A percentile compares a stretch with the other conserved stretches of the same genome.
phyloP scores from a whole-genome alignment of 2,888 invertebrate species.

The Leucania comma region DNA sequence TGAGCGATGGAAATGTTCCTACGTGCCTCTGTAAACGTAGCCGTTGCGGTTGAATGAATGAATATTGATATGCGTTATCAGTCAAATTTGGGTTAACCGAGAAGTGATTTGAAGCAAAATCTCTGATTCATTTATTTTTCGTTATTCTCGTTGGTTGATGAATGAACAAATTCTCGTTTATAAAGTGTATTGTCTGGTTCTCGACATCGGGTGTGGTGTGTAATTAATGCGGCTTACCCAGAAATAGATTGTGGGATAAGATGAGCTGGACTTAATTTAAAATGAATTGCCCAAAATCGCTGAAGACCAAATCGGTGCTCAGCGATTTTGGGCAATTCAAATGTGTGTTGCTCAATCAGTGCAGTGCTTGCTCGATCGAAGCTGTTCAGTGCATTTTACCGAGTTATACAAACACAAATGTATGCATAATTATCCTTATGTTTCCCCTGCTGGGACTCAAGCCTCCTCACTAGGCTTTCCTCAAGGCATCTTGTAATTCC shows the following conservation, averaged over 20 bases:
- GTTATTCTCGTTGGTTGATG: background rate
- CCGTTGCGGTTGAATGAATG: constrained; percentile 6
- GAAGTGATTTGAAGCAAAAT: constrained; percentile 3
- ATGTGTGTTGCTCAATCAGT: too few species aligned
- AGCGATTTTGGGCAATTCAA: too few species aligned
- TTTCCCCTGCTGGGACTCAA: too few species aligned
- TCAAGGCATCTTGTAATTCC: too few species aligned
- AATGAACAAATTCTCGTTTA: background rate
- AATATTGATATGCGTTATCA: constrained; percentile 33
- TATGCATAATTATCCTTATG: too few species aligned
- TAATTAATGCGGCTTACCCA: background rate
- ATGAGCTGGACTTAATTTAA: background rate
- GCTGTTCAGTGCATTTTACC: too few species aligned
- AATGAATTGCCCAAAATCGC: background rate
- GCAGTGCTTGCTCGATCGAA: too few species aligned
- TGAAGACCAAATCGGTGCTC: background rate
- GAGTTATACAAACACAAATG: too few species aligned
- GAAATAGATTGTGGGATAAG: background rate
- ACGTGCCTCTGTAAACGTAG: constrained; percentile 34
- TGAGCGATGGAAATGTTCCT: constrained; percentile 14
- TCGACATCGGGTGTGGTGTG: background rate
- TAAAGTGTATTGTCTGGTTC: background rate
- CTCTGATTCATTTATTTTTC: background rate
- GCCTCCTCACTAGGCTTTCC: too few species aligned
- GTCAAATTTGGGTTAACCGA: constrained; percentile 13